A percentile compares a stretch with the other conserved stretches of the same genome.
phyloP scores from a whole-genome alignment of 2,888 invertebrate genomes.

The Catocala nupta region DNA sequence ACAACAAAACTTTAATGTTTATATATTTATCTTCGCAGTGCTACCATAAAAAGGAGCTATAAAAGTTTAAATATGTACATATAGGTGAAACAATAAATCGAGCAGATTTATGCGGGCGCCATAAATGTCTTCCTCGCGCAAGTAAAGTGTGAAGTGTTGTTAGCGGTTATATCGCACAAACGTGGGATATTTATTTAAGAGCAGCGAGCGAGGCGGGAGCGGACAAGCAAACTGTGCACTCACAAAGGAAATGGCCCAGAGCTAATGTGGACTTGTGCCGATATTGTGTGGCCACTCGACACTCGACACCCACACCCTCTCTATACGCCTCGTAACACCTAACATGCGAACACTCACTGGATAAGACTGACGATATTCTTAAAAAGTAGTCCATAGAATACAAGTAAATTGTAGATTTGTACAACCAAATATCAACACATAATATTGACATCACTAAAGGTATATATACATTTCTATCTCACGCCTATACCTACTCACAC shows the following conservation, averaged over 20 bases:
- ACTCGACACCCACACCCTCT: constrained; percentile 29
- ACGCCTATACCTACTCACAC: no score
- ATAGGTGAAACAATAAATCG: constrained; percentile 68
- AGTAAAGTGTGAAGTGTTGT: constrained; percentile 84
- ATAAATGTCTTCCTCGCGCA: constrained; percentile 70
- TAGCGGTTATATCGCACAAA: constrained; percentile 79
- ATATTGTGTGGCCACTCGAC: constrained; percentile 47
- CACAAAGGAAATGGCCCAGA: constrained; percentile 78
- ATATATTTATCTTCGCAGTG: constrained; percentile 35
- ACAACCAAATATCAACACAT: no score
- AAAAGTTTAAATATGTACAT: constrained; percentile 53
- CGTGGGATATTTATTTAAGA: constrained; percentile 86
- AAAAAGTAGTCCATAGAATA: no score
- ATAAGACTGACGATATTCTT: constrained; percentile 1
- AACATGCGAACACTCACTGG: constrained; percentile 9
- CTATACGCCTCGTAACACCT: constrained; percentile 6
- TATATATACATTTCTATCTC: no score
- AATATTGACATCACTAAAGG: no score
- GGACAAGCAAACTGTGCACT: constrained; percentile 76
- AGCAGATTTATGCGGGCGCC: constrained; percentile 72
- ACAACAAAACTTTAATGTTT: constrained; percentile 1
- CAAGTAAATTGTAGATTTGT: no score
- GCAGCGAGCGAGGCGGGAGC: constrained; percentile 64
- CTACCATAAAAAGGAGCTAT: constrained; percentile 42
- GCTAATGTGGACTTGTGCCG: constrained; percentile 69